Conservation (phyloP, 2,797 vertebrate genomes). For the Aldrovandia affinis region DNA sequence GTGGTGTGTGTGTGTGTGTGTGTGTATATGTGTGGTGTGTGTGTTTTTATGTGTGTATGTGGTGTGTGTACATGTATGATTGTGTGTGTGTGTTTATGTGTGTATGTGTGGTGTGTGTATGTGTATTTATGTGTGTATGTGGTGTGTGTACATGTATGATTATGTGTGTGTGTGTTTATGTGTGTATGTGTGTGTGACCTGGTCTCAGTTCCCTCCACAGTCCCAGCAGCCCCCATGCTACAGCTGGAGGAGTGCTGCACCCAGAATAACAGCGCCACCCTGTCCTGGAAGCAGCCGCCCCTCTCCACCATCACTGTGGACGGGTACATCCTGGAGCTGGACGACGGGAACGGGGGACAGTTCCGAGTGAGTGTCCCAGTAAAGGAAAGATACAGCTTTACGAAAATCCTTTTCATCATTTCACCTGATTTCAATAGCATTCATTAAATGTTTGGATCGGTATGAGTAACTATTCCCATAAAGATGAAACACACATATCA, state of each 20-base stretch:
- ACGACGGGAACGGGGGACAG: conserved; percentile 91
- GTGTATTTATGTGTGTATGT: neutral
- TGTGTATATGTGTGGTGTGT: neutral
- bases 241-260: conserved; percentile 97
- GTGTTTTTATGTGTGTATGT: conserved; percentile 12
- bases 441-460: neutral
- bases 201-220: conserved; percentile 79
- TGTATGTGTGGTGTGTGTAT: conserved; percentile 18
- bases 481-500: neutral
- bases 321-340: conserved; percentile 96
- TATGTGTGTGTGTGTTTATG: conserved; percentile 47
- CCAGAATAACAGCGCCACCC: conserved; percentile 94
- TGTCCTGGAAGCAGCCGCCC: conserved; percentile 98
- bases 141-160: neutral
- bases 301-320: conserved; percentile 93
- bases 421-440: neutral
- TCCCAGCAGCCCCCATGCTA: conserved; percentile 92
- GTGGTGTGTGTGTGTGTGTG: conserved; percentile 53
- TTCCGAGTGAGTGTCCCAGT: conserved; percentile 82
- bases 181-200: conserved; percentile 35
- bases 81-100: neutral
- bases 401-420: neutral
- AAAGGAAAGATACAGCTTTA: neutral
- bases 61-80: neutral
- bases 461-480: neutral